Evolutionary conservation across 1,140 invertebrate genomes (phyloP).

Genomic region (Acromyrmex echinatior): DNA sequence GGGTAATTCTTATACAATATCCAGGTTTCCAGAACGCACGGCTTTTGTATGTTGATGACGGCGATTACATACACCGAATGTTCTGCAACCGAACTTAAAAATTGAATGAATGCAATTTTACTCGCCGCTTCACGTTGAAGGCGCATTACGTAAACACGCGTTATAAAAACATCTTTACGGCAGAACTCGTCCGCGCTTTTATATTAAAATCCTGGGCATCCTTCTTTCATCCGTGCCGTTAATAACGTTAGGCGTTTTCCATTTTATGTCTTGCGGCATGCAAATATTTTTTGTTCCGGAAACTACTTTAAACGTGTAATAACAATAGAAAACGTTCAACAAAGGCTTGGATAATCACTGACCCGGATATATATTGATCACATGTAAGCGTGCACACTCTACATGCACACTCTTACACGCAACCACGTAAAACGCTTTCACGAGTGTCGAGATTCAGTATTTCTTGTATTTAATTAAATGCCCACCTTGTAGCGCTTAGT

Average conservation of each 20-base stretch:
- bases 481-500: constrained; percentile 27
- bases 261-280: constrained; percentile 53
- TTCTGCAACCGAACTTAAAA: constrained; percentile 36
- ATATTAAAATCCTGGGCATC: constrained; percentile 61
- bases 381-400: constrained; percentile 8
- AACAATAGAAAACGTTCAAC: constrained; percentile 57
- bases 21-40: constrained; percentile 26
- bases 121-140: constrained; percentile 42
- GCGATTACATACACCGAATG: constrained; percentile 52
- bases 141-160: constrained; percentile 58
- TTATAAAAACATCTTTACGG: constrained; percentile 61
- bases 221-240: constrained; percentile 59
- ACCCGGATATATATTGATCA: constrained; percentile 52
- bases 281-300: constrained; percentile 60
- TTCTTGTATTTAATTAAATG: constrained; percentile 75
- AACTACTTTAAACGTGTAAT: constrained; percentile 59
- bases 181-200: constrained; percentile 51
- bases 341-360: constrained; percentile 60
- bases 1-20: constrained; percentile 43
- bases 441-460: not conserved
- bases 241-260: constrained; percentile 60
- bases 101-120: constrained; percentile 46
- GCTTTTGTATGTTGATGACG: constrained; percentile 38
- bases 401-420: not conserved
- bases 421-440: not conserved